Conservation (phyloP, 2,797 vertebrate genomes). For the Chloroceryle amazona region DNA sequence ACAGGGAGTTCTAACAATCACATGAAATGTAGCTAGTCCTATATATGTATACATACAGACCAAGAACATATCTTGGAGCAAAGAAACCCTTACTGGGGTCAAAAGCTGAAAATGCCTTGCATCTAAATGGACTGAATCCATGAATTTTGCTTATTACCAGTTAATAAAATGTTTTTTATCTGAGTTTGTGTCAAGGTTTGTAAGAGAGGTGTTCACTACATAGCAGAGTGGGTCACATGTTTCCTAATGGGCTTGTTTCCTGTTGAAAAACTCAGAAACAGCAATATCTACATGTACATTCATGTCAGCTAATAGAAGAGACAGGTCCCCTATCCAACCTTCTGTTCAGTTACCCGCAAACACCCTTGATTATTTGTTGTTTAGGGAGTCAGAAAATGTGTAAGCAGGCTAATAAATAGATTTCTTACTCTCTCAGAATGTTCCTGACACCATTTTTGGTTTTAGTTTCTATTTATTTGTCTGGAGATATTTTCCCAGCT, state of each 20-base stretch:
- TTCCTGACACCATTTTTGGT: neutral
- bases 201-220: neutral
- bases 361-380: neutral
- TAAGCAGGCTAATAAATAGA: neutral
- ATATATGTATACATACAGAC: accelerated
- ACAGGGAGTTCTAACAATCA: neutral
- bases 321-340: neutral
- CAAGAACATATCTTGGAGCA: neutral
- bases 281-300: neutral
- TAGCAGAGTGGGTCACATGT: neutral
- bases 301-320: neutral
- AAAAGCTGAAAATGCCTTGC: neutral
- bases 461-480: neutral
- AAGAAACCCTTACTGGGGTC: neutral
- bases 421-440: neutral
- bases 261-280: neutral
- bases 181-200: neutral
- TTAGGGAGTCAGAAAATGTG: neutral
- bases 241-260: neutral
- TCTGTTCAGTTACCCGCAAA: neutral
- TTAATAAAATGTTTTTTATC: neutral
- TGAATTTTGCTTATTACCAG: neutral
- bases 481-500: neutral
- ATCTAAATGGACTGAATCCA: neutral
- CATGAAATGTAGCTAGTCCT: neutral